A percentile compares a stretch with the other conserved stretches of the same genome.
Conservation (phyloP, 23 tunicate genomes). For the Diplosoma virens region DNA sequence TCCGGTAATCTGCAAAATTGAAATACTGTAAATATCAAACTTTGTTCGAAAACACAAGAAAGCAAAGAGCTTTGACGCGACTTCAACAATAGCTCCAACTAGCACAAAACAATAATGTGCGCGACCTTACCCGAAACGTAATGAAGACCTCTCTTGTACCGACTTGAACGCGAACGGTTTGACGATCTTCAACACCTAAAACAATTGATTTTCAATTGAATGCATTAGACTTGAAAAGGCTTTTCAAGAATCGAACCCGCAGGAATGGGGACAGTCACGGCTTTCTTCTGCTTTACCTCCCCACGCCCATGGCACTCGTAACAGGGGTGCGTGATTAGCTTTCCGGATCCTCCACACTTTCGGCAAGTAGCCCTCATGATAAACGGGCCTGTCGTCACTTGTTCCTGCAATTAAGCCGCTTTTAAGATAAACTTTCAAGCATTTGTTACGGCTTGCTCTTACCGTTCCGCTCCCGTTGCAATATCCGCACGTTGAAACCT, state of each 20-base stretch:
- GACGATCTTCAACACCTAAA: slow-evolving; percentile 89
- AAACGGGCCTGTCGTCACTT: slow-evolving; percentile 89
- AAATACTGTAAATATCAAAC: background rate
- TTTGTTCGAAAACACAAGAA: too few species aligned
- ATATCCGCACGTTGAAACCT: slow-evolving; percentile 78
- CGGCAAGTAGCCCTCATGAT: slow-evolving; percentile 92
- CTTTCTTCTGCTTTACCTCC: slow-evolving; percentile 69
- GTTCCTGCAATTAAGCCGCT: slow-evolving; percentile 68
- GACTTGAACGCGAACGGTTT: slow-evolving; percentile 91
- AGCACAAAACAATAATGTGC: background rate
- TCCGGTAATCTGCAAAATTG: slow-evolving; percentile 36
- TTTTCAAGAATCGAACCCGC: too few species aligned
- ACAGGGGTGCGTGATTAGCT: slow-evolving; percentile 78
- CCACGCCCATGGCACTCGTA: slow-evolving; percentile 62
- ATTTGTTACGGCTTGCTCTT: too few species aligned
- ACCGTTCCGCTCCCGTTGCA: slow-evolving; percentile 90
- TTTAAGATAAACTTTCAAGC: too few species aligned
- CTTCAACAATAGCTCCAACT: too few species aligned
- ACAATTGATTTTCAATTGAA: too few species aligned
- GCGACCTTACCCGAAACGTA: slow-evolving; percentile 80
- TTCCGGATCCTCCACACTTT: slow-evolving; percentile 93
- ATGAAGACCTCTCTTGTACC: slow-evolving; percentile 88
- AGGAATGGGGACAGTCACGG: slow-evolving; percentile 84
- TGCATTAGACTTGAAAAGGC: too few species aligned
- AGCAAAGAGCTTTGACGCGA: too few species aligned